Conservation (phyloP, 2,797 vertebrate genomes). For the Cirrhinus mrigala region DNA sequence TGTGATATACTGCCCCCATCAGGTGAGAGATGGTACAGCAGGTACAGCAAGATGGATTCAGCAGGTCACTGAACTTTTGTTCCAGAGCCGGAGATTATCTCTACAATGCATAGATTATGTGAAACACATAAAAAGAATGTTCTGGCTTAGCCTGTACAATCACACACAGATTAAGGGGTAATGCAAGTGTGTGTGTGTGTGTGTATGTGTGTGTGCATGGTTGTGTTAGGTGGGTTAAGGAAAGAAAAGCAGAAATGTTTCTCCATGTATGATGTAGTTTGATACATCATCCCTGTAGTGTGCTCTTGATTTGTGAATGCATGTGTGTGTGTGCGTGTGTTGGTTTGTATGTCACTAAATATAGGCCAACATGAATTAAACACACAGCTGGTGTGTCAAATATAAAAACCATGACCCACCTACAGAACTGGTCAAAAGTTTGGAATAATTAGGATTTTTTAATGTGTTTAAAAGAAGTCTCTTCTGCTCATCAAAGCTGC, state of each 20-base stretch:
- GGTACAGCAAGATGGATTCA: slow-evolving; percentile 24
- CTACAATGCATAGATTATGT: slow-evolving; percentile 10
- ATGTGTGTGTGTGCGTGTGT: slow-evolving; percentile 1
- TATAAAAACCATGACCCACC: slow-evolving; percentile 49
- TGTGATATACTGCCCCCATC: slow-evolving; percentile 64
- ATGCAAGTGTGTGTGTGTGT: neutral
- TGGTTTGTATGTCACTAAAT: slow-evolving; percentile 46
- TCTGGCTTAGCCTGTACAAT: neutral
- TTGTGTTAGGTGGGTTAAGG: neutral
- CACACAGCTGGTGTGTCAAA: slow-evolving; percentile 68
- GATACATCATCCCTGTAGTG: neutral
- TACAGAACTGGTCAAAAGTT: neutral
- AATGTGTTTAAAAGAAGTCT: neutral
- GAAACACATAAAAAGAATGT: neutral
- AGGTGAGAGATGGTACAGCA: slow-evolving; percentile 50
- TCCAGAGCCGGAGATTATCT: neutral
- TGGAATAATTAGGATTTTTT: neutral
- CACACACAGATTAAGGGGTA: slow-evolving; percentile 9
- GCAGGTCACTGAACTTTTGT: neutral
- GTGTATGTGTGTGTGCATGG: neutral
- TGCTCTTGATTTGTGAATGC: slow-evolving; percentile 1
- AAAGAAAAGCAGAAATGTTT: neutral
- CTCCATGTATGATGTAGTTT: neutral
- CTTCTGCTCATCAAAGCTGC: neutral
- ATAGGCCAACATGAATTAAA: slow-evolving; percentile 62